phyloP scores from a whole-genome alignment of 2,888 invertebrate genomes.

The Eutolmus rufibarbis region DNA sequence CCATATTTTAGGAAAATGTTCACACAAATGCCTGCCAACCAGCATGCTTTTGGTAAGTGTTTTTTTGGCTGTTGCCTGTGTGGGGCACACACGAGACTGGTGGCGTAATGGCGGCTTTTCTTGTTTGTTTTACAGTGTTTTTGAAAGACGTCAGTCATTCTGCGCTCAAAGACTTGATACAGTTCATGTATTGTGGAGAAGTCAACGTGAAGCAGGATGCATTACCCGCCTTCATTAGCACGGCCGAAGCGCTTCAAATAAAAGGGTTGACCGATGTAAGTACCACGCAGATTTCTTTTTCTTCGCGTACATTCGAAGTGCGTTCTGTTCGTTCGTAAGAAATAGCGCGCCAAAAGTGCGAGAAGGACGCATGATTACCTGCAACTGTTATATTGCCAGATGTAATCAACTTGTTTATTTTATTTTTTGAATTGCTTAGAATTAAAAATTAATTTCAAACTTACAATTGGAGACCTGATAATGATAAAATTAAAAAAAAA shows the following conservation, averaged over 20 bases:
- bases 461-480: no score
- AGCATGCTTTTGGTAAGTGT: constrained; percentile 71
- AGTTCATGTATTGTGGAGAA: constrained; percentile 77
- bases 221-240: constrained; percentile 75
- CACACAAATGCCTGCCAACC: constrained; percentile 72
- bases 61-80: neutral
- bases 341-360: neutral
- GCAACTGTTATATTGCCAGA: neutral
- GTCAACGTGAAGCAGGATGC: constrained; percentile 77
- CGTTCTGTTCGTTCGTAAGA: neutral
- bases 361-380: neutral
- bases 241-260: constrained; percentile 75
- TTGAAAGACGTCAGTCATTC: constrained; percentile 76
- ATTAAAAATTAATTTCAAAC: neutral
- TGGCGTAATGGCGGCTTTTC: neutral
- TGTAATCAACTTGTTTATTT: neutral
- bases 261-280: constrained; percentile 74
- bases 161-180: constrained; percentile 73
- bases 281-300: constrained; percentile 53
- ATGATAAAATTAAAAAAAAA: no score
- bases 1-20: constrained; percentile 78
- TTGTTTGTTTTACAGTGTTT: constrained; percentile 66
- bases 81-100: neutral
- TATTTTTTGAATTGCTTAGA: neutral
- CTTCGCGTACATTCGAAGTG: neutral